Percentiles rank a stretch among this genome's conserved stretches.
Conservation (phyloP, 2,113 vertebrate genomes). For the Oxygymnocypris stewartii region DNA sequence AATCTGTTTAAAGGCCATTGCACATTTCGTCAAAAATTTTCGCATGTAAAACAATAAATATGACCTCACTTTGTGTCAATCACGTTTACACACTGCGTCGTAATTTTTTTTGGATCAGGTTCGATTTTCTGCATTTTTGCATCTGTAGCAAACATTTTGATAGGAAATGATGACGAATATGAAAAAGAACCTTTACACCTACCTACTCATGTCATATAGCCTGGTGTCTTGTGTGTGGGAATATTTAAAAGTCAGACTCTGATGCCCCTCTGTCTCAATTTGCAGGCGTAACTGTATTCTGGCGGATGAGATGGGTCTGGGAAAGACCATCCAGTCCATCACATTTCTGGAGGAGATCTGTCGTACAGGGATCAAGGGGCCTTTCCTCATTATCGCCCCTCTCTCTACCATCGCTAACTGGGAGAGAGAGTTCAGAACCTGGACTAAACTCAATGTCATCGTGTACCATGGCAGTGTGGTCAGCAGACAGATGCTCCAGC, state of each 20-base stretch:
- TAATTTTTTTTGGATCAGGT: too few relatives aligned
- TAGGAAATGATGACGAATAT: too few relatives aligned
- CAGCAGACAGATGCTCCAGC: slow-evolving; percentile 98
- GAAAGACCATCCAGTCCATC: slow-evolving; percentile 98
- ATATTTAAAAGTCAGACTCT: not conserved
- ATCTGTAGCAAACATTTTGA: too few relatives aligned
- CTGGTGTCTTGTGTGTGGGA: not conserved
- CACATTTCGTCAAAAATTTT: too few relatives aligned
- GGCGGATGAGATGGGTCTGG: slow-evolving; percentile 98
- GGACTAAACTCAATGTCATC: slow-evolving; percentile 94
- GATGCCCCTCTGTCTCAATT: not conserved
- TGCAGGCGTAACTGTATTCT: slow-evolving; percentile 95
- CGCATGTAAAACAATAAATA: too few relatives aligned
- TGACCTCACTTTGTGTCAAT: too few relatives aligned
- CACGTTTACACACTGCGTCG: too few relatives aligned
- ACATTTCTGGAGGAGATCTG: slow-evolving; percentile 94
- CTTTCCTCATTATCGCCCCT: slow-evolving; percentile 96
- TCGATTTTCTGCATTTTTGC: too few relatives aligned
- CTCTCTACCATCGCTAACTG: slow-evolving; percentile 98
- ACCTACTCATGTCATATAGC: not conserved
- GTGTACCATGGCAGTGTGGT: slow-evolving; percentile 96
- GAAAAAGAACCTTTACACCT: not conserved
- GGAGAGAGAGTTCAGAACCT: slow-evolving; percentile 95
- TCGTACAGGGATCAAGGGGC: slow-evolving; percentile 85
- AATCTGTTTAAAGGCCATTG: too few relatives aligned